Conservation (phyloP, 2,888 invertebrate species). For the Pandemis cinnamomeana region DNA sequence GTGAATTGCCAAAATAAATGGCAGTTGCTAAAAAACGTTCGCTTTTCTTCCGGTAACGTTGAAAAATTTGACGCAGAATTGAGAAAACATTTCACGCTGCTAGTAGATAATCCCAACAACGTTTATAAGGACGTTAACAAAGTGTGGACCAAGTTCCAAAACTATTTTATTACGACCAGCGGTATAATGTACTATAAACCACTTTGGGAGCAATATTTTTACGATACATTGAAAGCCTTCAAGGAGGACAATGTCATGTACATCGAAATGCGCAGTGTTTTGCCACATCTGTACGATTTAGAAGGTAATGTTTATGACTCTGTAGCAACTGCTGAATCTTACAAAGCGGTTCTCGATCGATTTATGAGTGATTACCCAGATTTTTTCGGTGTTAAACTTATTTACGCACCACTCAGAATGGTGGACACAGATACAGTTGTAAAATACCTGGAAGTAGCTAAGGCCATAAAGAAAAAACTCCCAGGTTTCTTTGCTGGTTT, state of each 20-base stretch:
- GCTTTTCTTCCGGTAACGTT: constrained; percentile 74
- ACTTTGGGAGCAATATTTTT: constrained; percentile 87
- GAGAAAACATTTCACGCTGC: constrained; percentile 81
- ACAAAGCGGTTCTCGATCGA: constrained; percentile 81
- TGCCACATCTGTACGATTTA: constrained; percentile 87
- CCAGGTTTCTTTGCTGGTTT: constrained; percentile 91
- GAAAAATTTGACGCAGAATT: constrained; percentile 82
- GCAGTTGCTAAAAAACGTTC: constrained; percentile 78
- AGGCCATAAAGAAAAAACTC: constrained; percentile 74
- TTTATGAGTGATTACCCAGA: constrained; percentile 86
- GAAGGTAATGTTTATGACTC: constrained; percentile 83
- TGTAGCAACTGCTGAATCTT: constrained; percentile 82
- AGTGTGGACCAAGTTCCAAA: constrained; percentile 85
- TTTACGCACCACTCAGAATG: constrained; percentile 87
- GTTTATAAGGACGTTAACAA: constrained; percentile 82
- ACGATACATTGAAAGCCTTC: constrained; percentile 86
- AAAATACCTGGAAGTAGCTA: constrained; percentile 75
- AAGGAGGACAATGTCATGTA: constrained; percentile 89
- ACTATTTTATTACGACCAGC: constrained; percentile 80
- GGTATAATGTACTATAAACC: constrained; percentile 86
- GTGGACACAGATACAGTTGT: constrained; percentile 70
- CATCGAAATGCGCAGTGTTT: constrained; percentile 86
- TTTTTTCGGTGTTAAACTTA: constrained; percentile 88
- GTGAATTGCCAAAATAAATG: constrained; percentile 67
- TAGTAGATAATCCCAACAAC: constrained; percentile 73